Percentiles rank a stretch among this genome's conserved stretches.
Evolutionary conservation across 2,797 vertebrate genomes (phyloP).

Genomic region (Brotula barbata): DNA sequence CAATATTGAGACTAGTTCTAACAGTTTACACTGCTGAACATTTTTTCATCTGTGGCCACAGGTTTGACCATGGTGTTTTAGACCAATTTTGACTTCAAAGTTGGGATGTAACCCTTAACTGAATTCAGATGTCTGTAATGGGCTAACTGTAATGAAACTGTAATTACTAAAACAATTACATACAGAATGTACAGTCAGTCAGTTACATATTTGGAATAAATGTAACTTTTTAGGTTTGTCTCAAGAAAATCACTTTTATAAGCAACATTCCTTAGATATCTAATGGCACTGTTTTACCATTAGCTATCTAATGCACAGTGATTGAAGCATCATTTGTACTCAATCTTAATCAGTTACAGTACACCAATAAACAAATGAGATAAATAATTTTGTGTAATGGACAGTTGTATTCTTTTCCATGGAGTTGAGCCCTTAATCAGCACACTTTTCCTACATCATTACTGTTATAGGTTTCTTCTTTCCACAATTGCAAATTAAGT

Average conservation of each 20-base stretch:
- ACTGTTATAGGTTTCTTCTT: no score
- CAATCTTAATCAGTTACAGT: not conserved
- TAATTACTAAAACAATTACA: constrained; percentile 73
- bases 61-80: constrained; percentile 43
- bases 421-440: not conserved
- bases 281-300: constrained; percentile 18
- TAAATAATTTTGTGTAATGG: not conserved
- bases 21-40: constrained; percentile 48
- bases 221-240: constrained; percentile 66
- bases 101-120: constrained; percentile 51
- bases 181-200: constrained; percentile 74
- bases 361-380: constrained; percentile 13
- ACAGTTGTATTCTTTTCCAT: constrained; percentile 3
- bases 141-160: constrained; percentile 73
- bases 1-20: constrained; percentile 38
- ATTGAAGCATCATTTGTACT: not conserved
- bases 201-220: constrained; percentile 77
- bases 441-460: no score
- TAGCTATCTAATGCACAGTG: not conserved
- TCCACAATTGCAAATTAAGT: no score
- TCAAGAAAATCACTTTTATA: constrained; percentile 35
- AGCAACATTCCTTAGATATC: constrained; percentile 23
- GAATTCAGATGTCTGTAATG: constrained; percentile 68
- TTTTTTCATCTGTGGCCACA: constrained; percentile 41
- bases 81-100: constrained; percentile 56